These are phyloP conservation scores for Crematogaster levior DNA, from an alignment of 2,888 invertebrate species.

Conservation along the genomic window DNA sequence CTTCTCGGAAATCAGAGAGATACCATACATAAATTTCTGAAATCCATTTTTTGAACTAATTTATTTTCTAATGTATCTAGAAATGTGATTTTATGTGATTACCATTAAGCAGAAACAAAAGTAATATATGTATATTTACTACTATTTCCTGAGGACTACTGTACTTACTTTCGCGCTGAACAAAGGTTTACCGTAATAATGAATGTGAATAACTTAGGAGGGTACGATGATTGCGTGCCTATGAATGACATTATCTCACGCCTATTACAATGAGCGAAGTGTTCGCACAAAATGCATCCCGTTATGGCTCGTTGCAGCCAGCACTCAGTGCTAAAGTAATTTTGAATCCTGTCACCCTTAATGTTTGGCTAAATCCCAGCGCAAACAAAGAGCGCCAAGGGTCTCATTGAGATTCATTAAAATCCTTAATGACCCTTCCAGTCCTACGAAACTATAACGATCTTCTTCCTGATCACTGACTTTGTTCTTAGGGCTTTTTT, in stretches of 20 bases:
- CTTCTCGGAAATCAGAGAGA: not conserved
- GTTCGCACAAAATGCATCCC: constrained; percentile 77
- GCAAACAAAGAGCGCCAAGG: constrained; percentile 77
- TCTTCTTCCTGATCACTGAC: constrained; percentile 22
- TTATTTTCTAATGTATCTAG: not conserved
- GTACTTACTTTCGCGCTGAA: constrained; percentile 14
- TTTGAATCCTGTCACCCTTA: constrained; percentile 73
- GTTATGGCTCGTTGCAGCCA: constrained; percentile 68
- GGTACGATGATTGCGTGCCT: constrained; percentile 49
- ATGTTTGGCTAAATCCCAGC: constrained; percentile 73
- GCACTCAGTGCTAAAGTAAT: constrained; percentile 73
- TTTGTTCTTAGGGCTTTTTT: not conserved
- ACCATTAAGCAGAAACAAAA: not conserved
- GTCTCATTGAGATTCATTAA: constrained; percentile 79
- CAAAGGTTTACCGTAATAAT: constrained; percentile 27
- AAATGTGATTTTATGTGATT: not conserved
- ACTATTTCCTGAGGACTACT: not conserved
- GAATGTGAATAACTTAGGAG: constrained; percentile 39
- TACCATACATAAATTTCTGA: not conserved
- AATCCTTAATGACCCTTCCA: constrained; percentile 48
- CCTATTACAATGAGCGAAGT: constrained; percentile 58
- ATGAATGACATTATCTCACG: constrained; percentile 76
- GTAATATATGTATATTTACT: not conserved
- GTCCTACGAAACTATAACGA: constrained; percentile 7
- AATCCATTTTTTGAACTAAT: not conserved